Conservation (phyloP, 2,888 invertebrate species). For the Plagodis dolabraria region DNA sequence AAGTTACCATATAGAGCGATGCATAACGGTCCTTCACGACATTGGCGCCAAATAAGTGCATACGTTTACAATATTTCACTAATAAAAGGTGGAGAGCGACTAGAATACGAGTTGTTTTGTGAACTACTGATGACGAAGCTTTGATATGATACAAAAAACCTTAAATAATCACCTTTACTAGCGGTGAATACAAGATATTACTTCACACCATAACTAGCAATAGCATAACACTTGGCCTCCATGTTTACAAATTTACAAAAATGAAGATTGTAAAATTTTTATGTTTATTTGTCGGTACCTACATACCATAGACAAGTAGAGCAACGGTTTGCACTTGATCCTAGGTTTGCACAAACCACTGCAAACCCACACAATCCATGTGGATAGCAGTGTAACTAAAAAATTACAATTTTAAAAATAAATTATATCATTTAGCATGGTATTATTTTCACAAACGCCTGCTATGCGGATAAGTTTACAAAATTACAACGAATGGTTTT, state of each 20-base stretch:
- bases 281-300: constrained; percentile 11
- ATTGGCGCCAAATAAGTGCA: constrained; percentile 84
- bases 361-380: too few species aligned
- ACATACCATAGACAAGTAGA: constrained; percentile 50
- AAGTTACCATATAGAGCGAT: constrained; percentile 40
- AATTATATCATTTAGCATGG: too few species aligned
- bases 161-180: constrained; percentile 36
- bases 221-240: constrained; percentile 75
- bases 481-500: too few species aligned
- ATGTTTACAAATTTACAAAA: constrained; percentile 78
- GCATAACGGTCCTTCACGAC: constrained; percentile 77
- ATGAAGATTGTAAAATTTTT: too few species aligned
- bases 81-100: constrained; percentile 34
- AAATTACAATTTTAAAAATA: too few species aligned
- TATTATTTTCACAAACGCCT: too few species aligned
- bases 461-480: too few species aligned
- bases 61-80: constrained; percentile 71
- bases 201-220: constrained; percentile 41
- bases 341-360: too few species aligned
- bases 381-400: too few species aligned
- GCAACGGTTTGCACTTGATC: too few species aligned
- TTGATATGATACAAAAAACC: constrained; percentile 55
- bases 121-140: constrained; percentile 19
- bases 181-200: constrained; percentile 44
- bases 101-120: constrained; percentile 14